Percentiles rank a stretch among this genome's conserved stretches.
phyloP scores from a whole-genome alignment of 2,888 invertebrate genomes.

The Philereme transversata region DNA sequence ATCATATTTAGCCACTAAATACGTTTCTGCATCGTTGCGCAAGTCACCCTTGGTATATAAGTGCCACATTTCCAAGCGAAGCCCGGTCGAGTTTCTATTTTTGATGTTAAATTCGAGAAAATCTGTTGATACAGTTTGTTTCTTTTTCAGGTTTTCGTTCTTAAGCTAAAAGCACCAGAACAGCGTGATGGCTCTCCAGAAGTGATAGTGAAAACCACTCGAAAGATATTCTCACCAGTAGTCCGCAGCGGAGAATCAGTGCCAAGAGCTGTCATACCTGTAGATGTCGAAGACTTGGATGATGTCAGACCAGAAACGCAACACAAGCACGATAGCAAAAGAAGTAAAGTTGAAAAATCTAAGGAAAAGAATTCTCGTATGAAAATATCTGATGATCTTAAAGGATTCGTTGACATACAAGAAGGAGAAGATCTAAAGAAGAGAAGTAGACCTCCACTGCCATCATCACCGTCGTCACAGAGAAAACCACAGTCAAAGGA shows the following conservation, averaged over 20 bases:
- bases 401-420: slow-evolving; percentile 67
- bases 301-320: slow-evolving; percentile 61
- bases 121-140: background rate
- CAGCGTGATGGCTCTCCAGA: slow-evolving; percentile 79
- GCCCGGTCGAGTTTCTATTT: too few relatives aligned
- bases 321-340: slow-evolving; percentile 24
- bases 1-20: too few relatives aligned
- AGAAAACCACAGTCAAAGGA: slow-evolving; percentile 83
- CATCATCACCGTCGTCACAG: slow-evolving; percentile 85
- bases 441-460: slow-evolving; percentile 81
- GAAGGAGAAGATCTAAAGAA: slow-evolving; percentile 66
- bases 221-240: slow-evolving; percentile 91
- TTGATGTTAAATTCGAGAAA: too few relatives aligned
- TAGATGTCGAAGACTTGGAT: slow-evolving; percentile 67
- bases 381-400: slow-evolving; percentile 68
- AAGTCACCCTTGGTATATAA: too few relatives aligned
- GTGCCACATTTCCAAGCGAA: too few relatives aligned
- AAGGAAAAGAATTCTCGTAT: slow-evolving; percentile 53
- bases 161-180: slow-evolving; percentile 74
- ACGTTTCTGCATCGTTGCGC: too few relatives aligned
- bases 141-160: slow-evolving; percentile 65
- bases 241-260: slow-evolving; percentile 83
- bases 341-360: slow-evolving; percentile 43
- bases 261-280: slow-evolving; percentile 78
- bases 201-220: slow-evolving; percentile 91